A percentile compares a stretch with the other conserved stretches of the same genome.
Conservation (phyloP, 2,113 vertebrate genomes). For the Pogonocichla stellata region DNA sequence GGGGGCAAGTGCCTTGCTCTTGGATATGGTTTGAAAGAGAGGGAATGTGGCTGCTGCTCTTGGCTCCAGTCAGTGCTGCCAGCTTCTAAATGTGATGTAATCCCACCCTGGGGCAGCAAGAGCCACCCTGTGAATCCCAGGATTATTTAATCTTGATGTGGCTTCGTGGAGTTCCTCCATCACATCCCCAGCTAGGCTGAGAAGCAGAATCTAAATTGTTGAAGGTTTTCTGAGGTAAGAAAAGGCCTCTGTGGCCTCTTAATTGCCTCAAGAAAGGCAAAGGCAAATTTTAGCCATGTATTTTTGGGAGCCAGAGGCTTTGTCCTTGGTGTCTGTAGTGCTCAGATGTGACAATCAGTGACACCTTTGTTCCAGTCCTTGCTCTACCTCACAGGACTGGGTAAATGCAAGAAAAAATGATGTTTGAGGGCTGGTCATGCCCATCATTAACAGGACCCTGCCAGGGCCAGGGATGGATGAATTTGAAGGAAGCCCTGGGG, state of each 20-base stretch:
- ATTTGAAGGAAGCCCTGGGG: background rate
- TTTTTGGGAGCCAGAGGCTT: background rate
- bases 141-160: background rate
- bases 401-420: background rate
- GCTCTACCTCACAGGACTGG: background rate
- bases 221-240: background rate
- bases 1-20: background rate
- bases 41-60: background rate
- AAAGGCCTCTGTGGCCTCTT: background rate
- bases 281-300: background rate
- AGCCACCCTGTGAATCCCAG: accelerated
- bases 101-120: background rate
- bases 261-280: background rate
- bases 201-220: background rate
- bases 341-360: background rate
- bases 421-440: accelerated
- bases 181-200: background rate
- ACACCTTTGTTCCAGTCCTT: background rate
- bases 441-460: background rate
- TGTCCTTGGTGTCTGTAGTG: background rate
- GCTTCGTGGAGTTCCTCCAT: background rate
- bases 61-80: background rate
- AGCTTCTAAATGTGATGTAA: background rate
- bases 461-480: background rate
- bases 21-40: background rate